These are phyloP conservation scores for Carposina sasakii DNA, from an alignment of 1,140 invertebrate species.

Conservation along the genomic window DNA sequence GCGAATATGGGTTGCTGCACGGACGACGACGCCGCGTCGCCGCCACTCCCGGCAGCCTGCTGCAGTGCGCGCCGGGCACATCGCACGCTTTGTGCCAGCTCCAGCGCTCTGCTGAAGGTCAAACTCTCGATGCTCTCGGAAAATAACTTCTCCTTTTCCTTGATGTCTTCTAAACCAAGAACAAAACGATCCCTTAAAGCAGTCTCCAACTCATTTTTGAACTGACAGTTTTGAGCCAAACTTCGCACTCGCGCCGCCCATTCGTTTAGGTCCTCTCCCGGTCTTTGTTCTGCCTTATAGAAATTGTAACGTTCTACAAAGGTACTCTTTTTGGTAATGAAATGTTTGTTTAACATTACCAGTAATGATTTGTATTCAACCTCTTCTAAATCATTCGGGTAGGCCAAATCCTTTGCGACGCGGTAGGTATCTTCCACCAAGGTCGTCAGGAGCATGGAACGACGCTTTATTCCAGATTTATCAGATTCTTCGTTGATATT, in stretches of 20 bases:
- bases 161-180: slow-evolving; percentile 7
- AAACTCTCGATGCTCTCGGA: slow-evolving; percentile 1
- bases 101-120: slow-evolving; percentile 4
- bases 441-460: too few species aligned
- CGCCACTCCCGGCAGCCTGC: not conserved
- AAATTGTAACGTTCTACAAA: slow-evolving; percentile 12
- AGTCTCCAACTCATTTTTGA: slow-evolving; percentile 2
- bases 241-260: slow-evolving; percentile 14
- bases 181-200: slow-evolving; percentile 9
- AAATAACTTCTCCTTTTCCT: slow-evolving; percentile 11
- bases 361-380: not conserved
- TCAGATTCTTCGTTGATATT: too few species aligned
- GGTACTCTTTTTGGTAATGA: slow-evolving; percentile 4
- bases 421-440: too few species aligned
- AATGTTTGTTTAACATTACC: not conserved
- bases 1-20: too few species aligned
- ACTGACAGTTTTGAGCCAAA: slow-evolving; percentile 7
- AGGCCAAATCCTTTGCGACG: too few species aligned
- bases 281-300: slow-evolving; percentile 12
- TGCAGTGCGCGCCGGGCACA: slow-evolving; percentile 2
- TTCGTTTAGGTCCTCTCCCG: slow-evolving; percentile 9
- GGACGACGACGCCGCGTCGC: not conserved
- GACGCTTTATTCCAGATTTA: too few species aligned
- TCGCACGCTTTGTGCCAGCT: slow-evolving; percentile 10
- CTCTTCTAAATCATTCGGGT: too few species aligned